phyloP scores from a whole-genome alignment of 53 echinoderm and acorn worm genomes.

The Holothuria scabra region DNA sequence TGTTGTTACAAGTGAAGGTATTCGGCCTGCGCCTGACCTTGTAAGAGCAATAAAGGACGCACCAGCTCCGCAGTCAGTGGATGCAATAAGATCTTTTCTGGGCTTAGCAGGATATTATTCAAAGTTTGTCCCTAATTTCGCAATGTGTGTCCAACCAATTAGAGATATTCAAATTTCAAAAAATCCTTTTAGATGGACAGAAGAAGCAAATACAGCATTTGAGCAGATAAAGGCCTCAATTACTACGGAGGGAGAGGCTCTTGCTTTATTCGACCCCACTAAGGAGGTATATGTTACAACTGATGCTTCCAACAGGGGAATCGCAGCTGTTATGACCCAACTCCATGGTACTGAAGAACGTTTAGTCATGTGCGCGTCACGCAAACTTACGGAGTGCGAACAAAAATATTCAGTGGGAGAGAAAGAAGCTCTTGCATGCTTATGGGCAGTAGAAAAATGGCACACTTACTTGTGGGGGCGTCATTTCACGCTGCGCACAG shows the following conservation, averaged over 20 bases:
- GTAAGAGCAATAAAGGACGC: constrained; percentile 5
- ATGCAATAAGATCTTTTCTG: background rate
- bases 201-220: too few relatives aligned
- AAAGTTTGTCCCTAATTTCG: background rate
- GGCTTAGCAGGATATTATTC: background rate
- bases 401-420: constrained; percentile 9
- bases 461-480: constrained; percentile 46
- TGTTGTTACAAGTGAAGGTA: constrained; percentile 15
- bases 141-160: background rate
- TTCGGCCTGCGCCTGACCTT: background rate
- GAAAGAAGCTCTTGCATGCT: constrained; percentile 28
- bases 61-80: constrained; percentile 5
- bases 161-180: constrained; percentile 2
- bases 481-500: constrained; percentile 34
- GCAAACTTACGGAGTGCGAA: background rate
- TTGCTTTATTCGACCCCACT: background rate
- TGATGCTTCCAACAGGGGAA: background rate
- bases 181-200: background rate
- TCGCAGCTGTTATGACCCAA: constrained; percentile 19
- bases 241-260: background rate
- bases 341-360: background rate
- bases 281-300: constrained; percentile 12
- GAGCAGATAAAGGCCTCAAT: too few relatives aligned
- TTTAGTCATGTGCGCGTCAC: background rate
- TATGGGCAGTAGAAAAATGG: constrained; percentile 51